phyloP scores from a whole-genome alignment of 2,888 invertebrate genomes.

The Eumacrocentrus americanus region DNA sequence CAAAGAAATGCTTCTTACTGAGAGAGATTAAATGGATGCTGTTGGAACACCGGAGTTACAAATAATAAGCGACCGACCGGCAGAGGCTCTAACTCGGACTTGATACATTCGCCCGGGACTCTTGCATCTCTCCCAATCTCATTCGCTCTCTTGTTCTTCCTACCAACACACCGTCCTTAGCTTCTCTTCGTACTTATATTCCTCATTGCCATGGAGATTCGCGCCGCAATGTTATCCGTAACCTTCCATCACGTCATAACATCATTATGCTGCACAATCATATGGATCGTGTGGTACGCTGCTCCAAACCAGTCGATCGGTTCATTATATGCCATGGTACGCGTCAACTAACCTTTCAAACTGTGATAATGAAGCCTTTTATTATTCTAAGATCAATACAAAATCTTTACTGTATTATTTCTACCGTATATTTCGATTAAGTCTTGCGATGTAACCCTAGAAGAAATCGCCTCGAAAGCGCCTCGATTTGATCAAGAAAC shows the following conservation, averaged over 20 bases:
- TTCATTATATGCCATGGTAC: no score
- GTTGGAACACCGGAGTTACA: conserved; percentile 57
- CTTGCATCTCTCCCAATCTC: conserved; percentile 38
- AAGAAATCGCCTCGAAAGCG: no score
- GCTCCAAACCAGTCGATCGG: no score
- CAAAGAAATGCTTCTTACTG: conserved; percentile 59
- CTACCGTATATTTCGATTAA: no score
- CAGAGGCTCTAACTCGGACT: conserved; percentile 49
- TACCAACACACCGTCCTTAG: conserved; percentile 13
- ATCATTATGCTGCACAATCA: conserved; percentile 40
- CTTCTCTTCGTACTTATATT: conserved; percentile 19
- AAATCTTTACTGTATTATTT: no score
- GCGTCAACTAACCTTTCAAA: no score
- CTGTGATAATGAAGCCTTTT: no score
- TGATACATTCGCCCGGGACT: conserved; percentile 48
- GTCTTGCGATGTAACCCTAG: no score
- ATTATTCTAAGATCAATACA: no score
- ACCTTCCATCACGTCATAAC: conserved; percentile 44
- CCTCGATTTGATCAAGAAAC: no score
- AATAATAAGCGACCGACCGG: conserved; percentile 53
- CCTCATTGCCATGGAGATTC: conserved; percentile 31
- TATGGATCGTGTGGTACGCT: no score
- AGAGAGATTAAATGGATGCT: conserved; percentile 60
- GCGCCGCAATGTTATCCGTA: conserved; percentile 35
- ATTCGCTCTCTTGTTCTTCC: conserved; percentile 26